Conservation (phyloP, 1,140 invertebrate genomes). For the Hyposmocoma kahamanoa region DNA sequence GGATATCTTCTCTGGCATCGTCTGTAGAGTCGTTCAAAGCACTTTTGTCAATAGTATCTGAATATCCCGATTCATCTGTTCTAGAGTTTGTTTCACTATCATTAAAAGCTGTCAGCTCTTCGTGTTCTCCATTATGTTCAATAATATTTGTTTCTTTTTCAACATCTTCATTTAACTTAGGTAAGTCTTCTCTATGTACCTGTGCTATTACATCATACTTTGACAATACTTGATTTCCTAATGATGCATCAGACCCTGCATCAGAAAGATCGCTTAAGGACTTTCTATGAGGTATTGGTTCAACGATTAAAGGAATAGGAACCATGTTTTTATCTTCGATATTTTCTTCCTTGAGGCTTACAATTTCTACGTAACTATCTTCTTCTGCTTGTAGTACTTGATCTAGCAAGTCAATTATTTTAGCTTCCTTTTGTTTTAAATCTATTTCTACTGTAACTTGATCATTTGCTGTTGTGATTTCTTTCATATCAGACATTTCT, state of each 20-base stretch:
- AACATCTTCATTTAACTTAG: slow-evolving; percentile 52
- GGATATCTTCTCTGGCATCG: slow-evolving; percentile 30
- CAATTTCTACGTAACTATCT: slow-evolving; percentile 51
- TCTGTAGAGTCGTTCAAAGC: slow-evolving; percentile 40
- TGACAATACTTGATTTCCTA: slow-evolving; percentile 61
- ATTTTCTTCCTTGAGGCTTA: slow-evolving; percentile 40
- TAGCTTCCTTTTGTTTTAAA: slow-evolving; percentile 65
- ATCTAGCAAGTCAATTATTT: slow-evolving; percentile 62
- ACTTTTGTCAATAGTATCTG: slow-evolving; percentile 55
- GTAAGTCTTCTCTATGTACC: slow-evolving; percentile 63
- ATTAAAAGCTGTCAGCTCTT: slow-evolving; percentile 45
- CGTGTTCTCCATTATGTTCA: slow-evolving; percentile 25
- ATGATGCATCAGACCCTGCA: slow-evolving; percentile 59
- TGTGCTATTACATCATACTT: slow-evolving; percentile 67
- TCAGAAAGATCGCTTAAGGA: slow-evolving; percentile 57
- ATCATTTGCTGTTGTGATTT: too few species aligned
- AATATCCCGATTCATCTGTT: slow-evolving; percentile 64
- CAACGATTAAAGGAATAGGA: slow-evolving; percentile 11
- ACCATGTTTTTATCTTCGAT: slow-evolving; percentile 16
- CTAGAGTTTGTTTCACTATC: slow-evolving; percentile 56
- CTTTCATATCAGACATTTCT: too few species aligned
- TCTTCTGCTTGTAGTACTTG: slow-evolving; percentile 65
- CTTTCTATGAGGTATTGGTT: slow-evolving; percentile 41
- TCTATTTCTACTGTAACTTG: too few species aligned
- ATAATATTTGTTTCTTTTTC: slow-evolving; percentile 19